phyloP scores from a whole-genome alignment of 2,888 invertebrate species.

The Litoditis marina region DNA sequence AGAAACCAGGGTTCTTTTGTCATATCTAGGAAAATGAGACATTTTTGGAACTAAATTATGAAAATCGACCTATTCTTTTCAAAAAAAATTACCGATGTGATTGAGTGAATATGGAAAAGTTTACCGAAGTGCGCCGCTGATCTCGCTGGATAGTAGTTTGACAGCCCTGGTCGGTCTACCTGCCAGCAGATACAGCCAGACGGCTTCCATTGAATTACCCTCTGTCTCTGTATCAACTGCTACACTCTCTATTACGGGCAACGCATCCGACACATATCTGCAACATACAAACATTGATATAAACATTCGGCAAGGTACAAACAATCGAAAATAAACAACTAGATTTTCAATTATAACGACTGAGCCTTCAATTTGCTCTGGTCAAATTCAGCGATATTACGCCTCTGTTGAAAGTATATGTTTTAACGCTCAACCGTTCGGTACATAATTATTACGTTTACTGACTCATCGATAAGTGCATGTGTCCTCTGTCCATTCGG shows the following conservation, averaged over 20 bases:
- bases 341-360: no score
- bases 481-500: slow-evolving; percentile 31
- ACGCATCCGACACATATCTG: slow-evolving; percentile 40
- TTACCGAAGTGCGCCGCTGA: slow-evolving; percentile 31
- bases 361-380: no score
- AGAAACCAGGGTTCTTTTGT: no score
- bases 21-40: no score
- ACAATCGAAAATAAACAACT: background rate
- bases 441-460: background rate
- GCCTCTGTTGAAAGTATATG: no score
- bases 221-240: slow-evolving; percentile 51
- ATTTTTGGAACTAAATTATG: slow-evolving; percentile 7
- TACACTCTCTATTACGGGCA: slow-evolving; percentile 49
- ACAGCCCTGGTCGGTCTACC: slow-evolving; percentile 30
- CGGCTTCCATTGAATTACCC: slow-evolving; percentile 48
- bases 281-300: slow-evolving; percentile 10
- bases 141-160: slow-evolving; percentile 24
- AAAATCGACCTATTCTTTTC: background rate
- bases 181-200: slow-evolving; percentile 41
- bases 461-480: slow-evolving; percentile 56
- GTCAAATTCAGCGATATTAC: no score
- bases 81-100: background rate
- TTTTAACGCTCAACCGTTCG: background rate
- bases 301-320: background rate
- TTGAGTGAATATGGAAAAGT: no score